Evolutionary conservation across 2,113 vertebrate species (phyloP).

Genomic region (Psammodynastes pulverulentus): DNA sequence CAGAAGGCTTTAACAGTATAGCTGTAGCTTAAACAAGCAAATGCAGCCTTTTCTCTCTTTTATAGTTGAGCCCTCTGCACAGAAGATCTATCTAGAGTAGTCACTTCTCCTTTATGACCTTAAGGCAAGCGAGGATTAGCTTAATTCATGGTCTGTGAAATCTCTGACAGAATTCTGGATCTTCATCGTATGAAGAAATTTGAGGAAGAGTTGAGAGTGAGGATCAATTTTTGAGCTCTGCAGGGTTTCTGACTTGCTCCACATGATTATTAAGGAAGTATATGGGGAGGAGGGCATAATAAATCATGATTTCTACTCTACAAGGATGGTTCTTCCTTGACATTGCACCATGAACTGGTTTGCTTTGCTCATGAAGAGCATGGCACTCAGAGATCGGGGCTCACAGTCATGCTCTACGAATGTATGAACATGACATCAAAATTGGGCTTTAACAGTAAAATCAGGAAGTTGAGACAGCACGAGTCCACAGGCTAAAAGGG

Average conservation of each 20-base stretch:
- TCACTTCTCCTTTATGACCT: not conserved
- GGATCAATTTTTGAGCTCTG: not conserved
- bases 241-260: not conserved
- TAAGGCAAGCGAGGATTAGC: no score
- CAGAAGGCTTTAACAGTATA: fast-evolving
- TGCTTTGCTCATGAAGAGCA: not conserved
- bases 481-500: not conserved
- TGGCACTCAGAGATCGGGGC: not conserved
- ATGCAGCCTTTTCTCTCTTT: not conserved
- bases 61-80: not conserved
- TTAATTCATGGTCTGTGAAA: no score
- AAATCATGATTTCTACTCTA: not conserved
- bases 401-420: not conserved
- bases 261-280: not conserved
- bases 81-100: not conserved
- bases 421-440: not conserved
- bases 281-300: not conserved
- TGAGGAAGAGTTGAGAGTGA: not conserved
- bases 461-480: not conserved
- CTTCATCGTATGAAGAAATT: not conserved
- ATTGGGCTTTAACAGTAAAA: not conserved
- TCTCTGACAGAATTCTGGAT: not conserved
- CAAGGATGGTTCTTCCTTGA: not conserved
- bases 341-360: not conserved
- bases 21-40: not conserved